phyloP scores from a whole-genome alignment of 1,140 invertebrate genomes.

The Aphaenogaster floridana region DNA sequence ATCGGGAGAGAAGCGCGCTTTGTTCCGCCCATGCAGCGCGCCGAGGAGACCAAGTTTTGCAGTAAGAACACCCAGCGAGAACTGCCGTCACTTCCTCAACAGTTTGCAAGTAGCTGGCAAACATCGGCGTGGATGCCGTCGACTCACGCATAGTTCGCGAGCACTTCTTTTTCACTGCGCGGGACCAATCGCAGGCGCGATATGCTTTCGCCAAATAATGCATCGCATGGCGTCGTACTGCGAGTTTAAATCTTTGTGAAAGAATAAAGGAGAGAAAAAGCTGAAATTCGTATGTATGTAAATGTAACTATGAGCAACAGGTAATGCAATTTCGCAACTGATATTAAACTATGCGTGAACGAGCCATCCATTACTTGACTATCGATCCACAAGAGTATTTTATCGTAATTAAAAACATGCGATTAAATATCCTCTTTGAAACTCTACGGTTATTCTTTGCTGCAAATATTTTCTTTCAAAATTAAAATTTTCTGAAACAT shows the following conservation, averaged over 20 bases:
- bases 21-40: slow-evolving; percentile 24
- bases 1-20: slow-evolving; percentile 35
- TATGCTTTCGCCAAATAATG: not conserved
- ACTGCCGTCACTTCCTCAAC: slow-evolving; percentile 51
- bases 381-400: not conserved
- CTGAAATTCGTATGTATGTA: not conserved
- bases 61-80: slow-evolving; percentile 55
- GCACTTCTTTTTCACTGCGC: slow-evolving; percentile 23
- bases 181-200: not conserved
- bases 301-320: slow-evolving; percentile 21
- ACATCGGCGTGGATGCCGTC: slow-evolving; percentile 34
- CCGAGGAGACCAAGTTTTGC: slow-evolving; percentile 44
- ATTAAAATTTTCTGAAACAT: not conserved
- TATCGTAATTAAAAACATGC: not conserved
- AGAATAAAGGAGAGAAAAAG: not conserved
- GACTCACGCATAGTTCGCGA: slow-evolving; percentile 31
- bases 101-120: slow-evolving; percentile 61
- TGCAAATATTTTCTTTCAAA: not conserved
- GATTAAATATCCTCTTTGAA: not conserved
- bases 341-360: not conserved
- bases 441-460: not conserved
- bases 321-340: slow-evolving; percentile 15
- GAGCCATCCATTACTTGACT: not conserved
- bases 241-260: not conserved
- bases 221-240: not conserved